Conservation (phyloP, 2,888 invertebrate genomes). For the Ypsolopha scabrella region DNA sequence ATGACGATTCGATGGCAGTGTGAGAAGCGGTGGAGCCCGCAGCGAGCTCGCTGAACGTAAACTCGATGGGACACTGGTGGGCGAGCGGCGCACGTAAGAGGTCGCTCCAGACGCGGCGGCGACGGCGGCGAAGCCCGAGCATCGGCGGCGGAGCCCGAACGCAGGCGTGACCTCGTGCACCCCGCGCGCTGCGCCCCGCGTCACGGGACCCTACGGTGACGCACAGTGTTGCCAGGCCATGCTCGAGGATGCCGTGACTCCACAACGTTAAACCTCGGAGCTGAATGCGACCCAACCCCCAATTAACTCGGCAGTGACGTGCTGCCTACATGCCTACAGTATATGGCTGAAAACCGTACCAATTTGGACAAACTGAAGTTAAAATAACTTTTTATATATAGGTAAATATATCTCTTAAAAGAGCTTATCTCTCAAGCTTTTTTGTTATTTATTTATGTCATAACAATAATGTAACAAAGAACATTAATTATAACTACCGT, state of each 20-base stretch:
- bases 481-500: too few species aligned
- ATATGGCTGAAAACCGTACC: background rate
- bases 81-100: conserved; percentile 53
- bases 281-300: conserved; percentile 9
- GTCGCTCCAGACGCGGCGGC: conserved; percentile 41
- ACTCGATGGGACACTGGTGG: conserved; percentile 38
- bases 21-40: conserved; percentile 44
- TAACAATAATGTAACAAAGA: too few species aligned
- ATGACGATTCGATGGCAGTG: conserved; percentile 62
- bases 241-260: conserved; percentile 31
- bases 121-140: conserved; percentile 35
- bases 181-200: conserved; percentile 21
- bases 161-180: conserved; percentile 61
- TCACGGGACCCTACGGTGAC: conserved; percentile 14
- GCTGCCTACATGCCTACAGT: conserved; percentile 1
- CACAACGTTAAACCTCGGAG: conserved; percentile 20
- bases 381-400: too few species aligned
- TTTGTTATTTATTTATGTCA: too few species aligned
- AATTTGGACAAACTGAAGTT: too few species aligned
- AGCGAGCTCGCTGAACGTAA: conserved; percentile 55
- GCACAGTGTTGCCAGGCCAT: conserved; percentile 39
- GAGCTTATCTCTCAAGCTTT: too few species aligned
- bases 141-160: conserved; percentile 36
- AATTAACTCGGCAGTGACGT: conserved; percentile 14
- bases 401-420: too few species aligned